Conservation (phyloP, 2,888 invertebrate genomes). For the Serrognathus titanus region DNA sequence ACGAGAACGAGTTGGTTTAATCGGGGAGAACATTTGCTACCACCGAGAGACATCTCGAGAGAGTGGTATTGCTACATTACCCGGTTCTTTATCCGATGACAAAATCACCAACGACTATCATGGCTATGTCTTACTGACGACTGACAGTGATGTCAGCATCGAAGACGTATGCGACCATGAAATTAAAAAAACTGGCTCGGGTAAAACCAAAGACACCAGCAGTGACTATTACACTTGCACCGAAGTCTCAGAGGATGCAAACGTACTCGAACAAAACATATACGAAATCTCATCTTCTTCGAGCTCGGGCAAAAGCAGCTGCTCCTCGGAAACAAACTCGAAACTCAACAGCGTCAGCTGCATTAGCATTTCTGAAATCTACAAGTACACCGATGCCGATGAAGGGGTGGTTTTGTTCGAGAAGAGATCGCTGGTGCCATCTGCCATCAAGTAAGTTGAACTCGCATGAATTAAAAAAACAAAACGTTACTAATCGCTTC, state of each 20-base stretch:
- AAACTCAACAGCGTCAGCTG: conserved; percentile 52
- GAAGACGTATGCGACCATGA: too few species aligned
- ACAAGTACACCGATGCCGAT: conserved; percentile 70
- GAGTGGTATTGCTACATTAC: conserved; percentile 40
- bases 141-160: background rate
- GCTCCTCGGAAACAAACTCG: conserved; percentile 2
- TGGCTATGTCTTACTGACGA: background rate
- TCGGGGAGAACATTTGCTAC: conserved; percentile 7
- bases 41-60: conserved; percentile 32
- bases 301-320: background rate
- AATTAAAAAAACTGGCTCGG: background rate
- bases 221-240: conserved; percentile 45
- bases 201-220: conserved; percentile 24
- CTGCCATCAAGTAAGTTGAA: conserved; percentile 51
- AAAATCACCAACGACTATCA: background rate
- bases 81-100: conserved; percentile 25
- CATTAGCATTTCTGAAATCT: conserved; percentile 66
- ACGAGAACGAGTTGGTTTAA: too few species aligned
- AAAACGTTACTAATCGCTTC: background rate
- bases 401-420: conserved; percentile 69
- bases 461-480: background rate
- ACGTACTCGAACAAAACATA: conserved; percentile 36
- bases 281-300: conserved; percentile 16
- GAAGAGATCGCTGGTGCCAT: conserved; percentile 56
- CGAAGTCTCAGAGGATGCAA: conserved; percentile 25